Conservation (phyloP, 1,140 invertebrate species). For the Sinonovacula constricta region DNA sequence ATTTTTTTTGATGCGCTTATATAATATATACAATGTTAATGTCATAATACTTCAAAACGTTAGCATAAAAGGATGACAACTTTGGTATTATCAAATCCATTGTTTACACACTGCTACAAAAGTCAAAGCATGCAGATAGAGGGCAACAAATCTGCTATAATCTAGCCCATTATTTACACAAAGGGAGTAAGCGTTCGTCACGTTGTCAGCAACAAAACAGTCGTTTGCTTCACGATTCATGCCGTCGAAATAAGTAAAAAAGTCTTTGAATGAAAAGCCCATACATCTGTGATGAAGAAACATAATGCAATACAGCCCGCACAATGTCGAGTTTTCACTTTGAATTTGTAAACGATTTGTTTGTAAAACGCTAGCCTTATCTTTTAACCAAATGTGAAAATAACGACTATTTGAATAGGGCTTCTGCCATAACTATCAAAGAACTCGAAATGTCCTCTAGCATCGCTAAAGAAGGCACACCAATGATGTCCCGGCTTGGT, state of each 20-base stretch:
- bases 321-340: constrained; percentile 9
- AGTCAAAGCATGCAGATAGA: too few species aligned
- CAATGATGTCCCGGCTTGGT: constrained; percentile 3
- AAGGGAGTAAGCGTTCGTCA: neutral
- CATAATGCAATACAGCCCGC: constrained; percentile 23
- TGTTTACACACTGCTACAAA: too few species aligned
- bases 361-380: neutral
- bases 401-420: constrained; percentile 14
- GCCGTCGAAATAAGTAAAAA: neutral
- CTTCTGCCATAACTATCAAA: too few species aligned
- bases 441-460: too few species aligned
- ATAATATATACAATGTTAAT: neutral
- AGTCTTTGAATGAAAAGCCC: constrained; percentile 9
- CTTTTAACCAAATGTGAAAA: constrained; percentile 15
- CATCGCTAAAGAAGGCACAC: constrained; percentile 18
- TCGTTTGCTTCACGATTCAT: neutral
- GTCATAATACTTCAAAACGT: neutral
- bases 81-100: too few species aligned
- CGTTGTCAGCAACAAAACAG: neutral
- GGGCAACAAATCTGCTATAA: too few species aligned
- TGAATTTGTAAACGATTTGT: constrained; percentile 18
- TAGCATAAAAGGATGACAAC: too few species aligned
- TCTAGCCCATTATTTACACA: constrained; percentile 4
- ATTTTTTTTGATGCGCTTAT: too few species aligned
- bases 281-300: constrained; percentile 16